Conservation (phyloP, 2,113 vertebrate genomes). For the Malurus alboscapulatus region DNA sequence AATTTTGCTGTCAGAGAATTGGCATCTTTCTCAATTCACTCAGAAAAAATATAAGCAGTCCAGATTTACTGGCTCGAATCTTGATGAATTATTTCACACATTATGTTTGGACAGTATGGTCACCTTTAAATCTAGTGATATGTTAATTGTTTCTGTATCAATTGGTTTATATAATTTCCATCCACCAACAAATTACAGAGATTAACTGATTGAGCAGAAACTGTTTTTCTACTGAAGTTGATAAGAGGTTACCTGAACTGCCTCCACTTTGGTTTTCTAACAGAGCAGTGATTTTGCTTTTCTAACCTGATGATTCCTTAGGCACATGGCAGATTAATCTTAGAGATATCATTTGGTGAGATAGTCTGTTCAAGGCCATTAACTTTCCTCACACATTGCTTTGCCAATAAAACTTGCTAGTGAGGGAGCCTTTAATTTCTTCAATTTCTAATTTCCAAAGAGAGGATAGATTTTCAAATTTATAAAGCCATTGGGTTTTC, state of each 20-base stretch:
- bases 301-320: background rate
- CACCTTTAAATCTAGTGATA: background rate
- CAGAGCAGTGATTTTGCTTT: background rate
- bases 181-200: background rate
- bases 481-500: background rate
- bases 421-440: background rate
- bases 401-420: background rate
- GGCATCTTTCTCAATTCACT: background rate
- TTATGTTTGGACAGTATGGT: background rate
- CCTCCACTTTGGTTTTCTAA: background rate
- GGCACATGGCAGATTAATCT: background rate
- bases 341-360: background rate
- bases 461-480: background rate
- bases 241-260: background rate
- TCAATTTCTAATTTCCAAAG: background rate
- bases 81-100: background rate
- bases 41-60: background rate
- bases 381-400: background rate
- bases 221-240: background rate
- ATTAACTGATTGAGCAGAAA: background rate
- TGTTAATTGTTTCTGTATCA: background rate
- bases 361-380: background rate
- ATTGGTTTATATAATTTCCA: background rate
- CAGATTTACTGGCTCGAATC: background rate
- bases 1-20: background rate